These are phyloP conservation scores for Yponomeuta plumbellus DNA, from an alignment of 2,888 invertebrate genomes.

Conservation along the genomic window DNA sequence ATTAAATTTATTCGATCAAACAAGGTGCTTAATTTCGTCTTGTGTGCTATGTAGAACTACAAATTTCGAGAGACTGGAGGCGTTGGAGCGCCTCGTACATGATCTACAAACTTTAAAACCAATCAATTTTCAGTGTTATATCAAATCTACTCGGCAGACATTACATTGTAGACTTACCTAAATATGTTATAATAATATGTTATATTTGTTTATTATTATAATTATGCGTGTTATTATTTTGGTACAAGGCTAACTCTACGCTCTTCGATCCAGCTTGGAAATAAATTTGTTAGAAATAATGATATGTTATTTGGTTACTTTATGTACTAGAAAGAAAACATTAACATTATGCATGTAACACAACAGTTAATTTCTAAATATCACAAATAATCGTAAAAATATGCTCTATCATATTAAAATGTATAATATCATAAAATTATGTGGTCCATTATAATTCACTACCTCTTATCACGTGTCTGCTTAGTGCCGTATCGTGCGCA, in stretches of 20 bases:
- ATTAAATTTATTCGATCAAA: too few species aligned
- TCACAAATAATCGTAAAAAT: slow-evolving; percentile 71
- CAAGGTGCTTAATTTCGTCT: too few species aligned
- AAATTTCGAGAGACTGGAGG: too few species aligned
- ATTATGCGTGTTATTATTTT: slow-evolving; percentile 6
- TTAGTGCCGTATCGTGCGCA: slow-evolving; percentile 21
- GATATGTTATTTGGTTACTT: slow-evolving; percentile 47
- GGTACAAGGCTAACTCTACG: background rate
- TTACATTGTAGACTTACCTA: background rate
- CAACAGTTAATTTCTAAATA: slow-evolving; percentile 65
- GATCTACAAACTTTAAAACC: too few species aligned
- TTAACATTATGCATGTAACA: slow-evolving; percentile 43
- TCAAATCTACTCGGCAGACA: background rate
- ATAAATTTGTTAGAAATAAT: slow-evolving; percentile 56
- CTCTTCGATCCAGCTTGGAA: slow-evolving; percentile 11
- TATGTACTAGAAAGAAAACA: slow-evolving; percentile 55
- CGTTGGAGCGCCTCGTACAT: too few species aligned
- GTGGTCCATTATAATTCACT: slow-evolving; percentile 56
- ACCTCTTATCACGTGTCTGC: slow-evolving; percentile 48
- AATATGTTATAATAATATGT: background rate
- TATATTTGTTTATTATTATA: background rate
- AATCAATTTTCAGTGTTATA: too few species aligned
- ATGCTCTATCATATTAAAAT: slow-evolving; percentile 43
- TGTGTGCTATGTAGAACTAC: background rate
- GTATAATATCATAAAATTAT: slow-evolving; percentile 52